These are phyloP conservation scores for Temnopleurus reevesii DNA, from an alignment of 53 echinoderm and acorn worm species.

Conservation along the genomic window DNA sequence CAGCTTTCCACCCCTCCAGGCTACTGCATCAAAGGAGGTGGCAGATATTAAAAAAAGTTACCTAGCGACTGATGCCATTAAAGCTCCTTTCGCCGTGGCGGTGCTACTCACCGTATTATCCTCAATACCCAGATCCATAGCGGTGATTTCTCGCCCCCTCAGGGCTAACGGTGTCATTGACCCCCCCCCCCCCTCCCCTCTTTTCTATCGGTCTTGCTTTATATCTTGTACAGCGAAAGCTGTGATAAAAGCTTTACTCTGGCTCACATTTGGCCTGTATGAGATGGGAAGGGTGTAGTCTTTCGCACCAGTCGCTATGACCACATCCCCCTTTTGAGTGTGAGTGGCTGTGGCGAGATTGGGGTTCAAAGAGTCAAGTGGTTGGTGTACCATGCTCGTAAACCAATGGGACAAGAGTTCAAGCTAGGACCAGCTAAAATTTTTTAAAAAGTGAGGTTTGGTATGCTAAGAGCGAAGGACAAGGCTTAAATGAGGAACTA, in stretches of 20 bases:
- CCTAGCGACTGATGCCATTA: conserved; percentile 62
- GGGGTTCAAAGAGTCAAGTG: not conserved
- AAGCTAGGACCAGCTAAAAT: too few relatives aligned
- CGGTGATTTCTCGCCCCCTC: conserved; percentile 40
- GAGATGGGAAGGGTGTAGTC: conserved; percentile 8
- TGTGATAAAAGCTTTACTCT: conserved; percentile 12
- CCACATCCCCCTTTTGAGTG: not conserved
- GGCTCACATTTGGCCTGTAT: not conserved
- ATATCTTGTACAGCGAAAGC: not conserved
- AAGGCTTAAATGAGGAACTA: not conserved
- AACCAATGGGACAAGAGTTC: not conserved
- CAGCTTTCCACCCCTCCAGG: conserved; percentile 34
- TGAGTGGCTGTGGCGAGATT: not conserved
- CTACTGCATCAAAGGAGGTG: conserved; percentile 20
- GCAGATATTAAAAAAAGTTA: conserved; percentile 57
- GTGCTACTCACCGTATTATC: conserved; percentile 41
- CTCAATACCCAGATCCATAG: conserved; percentile 53
- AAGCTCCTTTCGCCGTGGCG: conserved; percentile 1
- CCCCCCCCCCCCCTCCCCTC: conserved; percentile 34
- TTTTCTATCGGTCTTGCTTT: not conserved
- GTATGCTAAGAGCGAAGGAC: not conserved
- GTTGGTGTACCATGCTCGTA: not conserved
- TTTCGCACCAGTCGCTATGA: not conserved
- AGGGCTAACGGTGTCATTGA: conserved; percentile 21
- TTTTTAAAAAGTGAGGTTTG: too few relatives aligned